Base-by-base conservation (phyloP, 2,797 vertebrate genomes). In the Crocidura indochinensis region DNA sequence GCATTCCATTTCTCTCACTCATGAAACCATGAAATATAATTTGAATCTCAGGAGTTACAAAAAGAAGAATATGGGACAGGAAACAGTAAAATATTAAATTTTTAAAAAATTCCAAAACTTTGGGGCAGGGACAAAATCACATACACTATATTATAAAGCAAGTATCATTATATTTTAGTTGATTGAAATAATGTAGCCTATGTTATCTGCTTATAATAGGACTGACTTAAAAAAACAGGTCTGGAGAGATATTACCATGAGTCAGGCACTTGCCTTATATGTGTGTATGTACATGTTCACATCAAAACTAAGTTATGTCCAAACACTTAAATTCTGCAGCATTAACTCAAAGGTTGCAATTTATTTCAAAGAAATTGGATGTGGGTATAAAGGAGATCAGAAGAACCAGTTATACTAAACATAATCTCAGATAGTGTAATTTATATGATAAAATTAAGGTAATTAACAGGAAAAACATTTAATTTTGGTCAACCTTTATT, bases 281-380 rank as follows among this genome's bases (percentile, higher is more conserved):
- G 27, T 71, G 69, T 49, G 53, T n/a, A 1, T 74, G 9, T 62
- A 1, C 91, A 60, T 74, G 11, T 68, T 93, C 60, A 91, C 12
- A 74, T 77, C 64, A 14, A 90, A 60, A 44, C 11, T 83, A 89
- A 38, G 62, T 74, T 71, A 79, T 76, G 22, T 44, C 7, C 6
- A 24, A 1, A 27, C 75, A 79, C 44, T 88, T 83, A 86, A 71
- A 0, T 4, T 76, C 24, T 84, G 49, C 24, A 20, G 90, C 74
- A 74, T 71, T 82, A 71, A 53, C 10, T 88, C 64, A 87, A 84
- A 74, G n/a, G n/a, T 20, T 77, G 12, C 31, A 60, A 90, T 82
- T 31, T 24, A 74, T 69, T 85, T 80, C 71, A 82, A 92, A 75
- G 6, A 22, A 68, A 49, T 69, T 29, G 14, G 15, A 44, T 20